These are phyloP conservation scores for Drosophila prostipennis DNA, from an alignment of 2,888 invertebrate genomes.

Conservation along the genomic window DNA sequence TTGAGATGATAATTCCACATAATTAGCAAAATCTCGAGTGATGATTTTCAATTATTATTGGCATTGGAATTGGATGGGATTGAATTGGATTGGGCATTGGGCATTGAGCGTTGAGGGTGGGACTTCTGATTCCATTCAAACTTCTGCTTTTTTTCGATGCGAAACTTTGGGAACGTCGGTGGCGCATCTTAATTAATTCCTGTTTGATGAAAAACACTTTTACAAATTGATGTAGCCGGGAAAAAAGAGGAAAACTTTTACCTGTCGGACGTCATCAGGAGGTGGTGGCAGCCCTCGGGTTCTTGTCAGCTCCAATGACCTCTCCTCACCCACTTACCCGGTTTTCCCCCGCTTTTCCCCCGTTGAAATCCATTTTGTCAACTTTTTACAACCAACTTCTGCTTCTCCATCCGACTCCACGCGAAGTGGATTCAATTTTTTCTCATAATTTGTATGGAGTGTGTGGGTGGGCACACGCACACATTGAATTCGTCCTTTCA, in stretches of 20 bases:
- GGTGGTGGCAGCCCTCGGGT: conserved; percentile 14
- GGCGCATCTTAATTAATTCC: conserved; percentile 83
- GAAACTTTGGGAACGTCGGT: conserved; percentile 35
- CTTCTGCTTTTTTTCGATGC: conserved; percentile 29
- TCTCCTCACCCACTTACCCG: background rate
- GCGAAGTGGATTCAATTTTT: conserved; percentile 56
- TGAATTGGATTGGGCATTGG: background rate
- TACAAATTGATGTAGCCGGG: conserved; percentile 70
- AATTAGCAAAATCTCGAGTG: conserved; percentile 79
- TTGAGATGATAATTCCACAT: conserved; percentile 80
- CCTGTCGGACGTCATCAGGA: conserved; percentile 56
- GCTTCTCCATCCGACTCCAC: conserved; percentile 19
- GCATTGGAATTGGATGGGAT: conserved; percentile 18
- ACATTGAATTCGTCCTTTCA: conserved; percentile 79
- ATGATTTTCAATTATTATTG: conserved; percentile 78
- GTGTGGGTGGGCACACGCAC: conserved; percentile 36
- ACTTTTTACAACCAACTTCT: conserved; percentile 62
- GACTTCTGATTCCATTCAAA: conserved; percentile 17
- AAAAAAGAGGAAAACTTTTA: conserved; percentile 70
- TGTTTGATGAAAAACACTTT: conserved; percentile 82
- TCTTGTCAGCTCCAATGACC: conserved; percentile 56
- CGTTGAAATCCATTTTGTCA: conserved; percentile 70
- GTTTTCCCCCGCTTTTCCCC: background rate
- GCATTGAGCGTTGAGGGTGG: background rate
- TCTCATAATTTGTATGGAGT: conserved; percentile 66